Base-by-base conservation (phyloP, 2,797 vertebrate genomes). In the Enteromius trimaculatus region DNA sequence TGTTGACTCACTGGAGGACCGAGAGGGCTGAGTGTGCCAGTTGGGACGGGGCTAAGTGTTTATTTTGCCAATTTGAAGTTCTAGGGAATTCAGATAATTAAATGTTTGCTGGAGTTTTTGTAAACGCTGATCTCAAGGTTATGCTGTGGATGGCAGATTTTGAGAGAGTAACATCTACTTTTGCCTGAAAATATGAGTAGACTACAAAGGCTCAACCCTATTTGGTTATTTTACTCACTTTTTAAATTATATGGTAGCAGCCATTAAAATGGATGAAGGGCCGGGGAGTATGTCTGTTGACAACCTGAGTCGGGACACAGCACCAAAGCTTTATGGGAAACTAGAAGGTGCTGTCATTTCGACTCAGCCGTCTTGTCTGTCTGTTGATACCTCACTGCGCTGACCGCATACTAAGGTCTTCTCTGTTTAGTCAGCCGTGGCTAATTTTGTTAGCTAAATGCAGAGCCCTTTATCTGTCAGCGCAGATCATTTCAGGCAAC, bases 201-300 rank as follows among this genome's bases (percentile, higher is more conserved):
- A 69, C 34, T 26, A 17, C 29, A 26, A 66, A 4, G 31, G 19
- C 44, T 11, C 74, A 81, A 77, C 68, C 42, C 65, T 42, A 17
- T 75, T 64, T 44, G 44, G 34, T 81, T 65, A 83, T 76, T 75
- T 80, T 80, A 77, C 86, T 85, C 53, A 75, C 31, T 16, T n/a
- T n/a, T n/a, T 60, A 34, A 80, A 85, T 87, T 85, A 83, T 70
- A 64, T 64, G 26, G 78, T 42, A 75, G 70, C n/a, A 72, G 80
- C 53, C 80, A 83, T 55, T 82, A 29, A 70, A 82, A 84, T 26
- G n/a, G 60, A 66, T 51, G 19, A 64, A 79, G 53, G 49, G 80
- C 60, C 39, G 4, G 34, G 78, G 37, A 44, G 49, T 11, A 19
- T 42, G 44, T 65, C 47, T 72, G 34, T 78, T 74, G 29, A 82